These are phyloP conservation scores for Petrocephalus microphthalmus DNA, from an alignment of 2,113 vertebrate genomes.

Conservation along the genomic window DNA sequence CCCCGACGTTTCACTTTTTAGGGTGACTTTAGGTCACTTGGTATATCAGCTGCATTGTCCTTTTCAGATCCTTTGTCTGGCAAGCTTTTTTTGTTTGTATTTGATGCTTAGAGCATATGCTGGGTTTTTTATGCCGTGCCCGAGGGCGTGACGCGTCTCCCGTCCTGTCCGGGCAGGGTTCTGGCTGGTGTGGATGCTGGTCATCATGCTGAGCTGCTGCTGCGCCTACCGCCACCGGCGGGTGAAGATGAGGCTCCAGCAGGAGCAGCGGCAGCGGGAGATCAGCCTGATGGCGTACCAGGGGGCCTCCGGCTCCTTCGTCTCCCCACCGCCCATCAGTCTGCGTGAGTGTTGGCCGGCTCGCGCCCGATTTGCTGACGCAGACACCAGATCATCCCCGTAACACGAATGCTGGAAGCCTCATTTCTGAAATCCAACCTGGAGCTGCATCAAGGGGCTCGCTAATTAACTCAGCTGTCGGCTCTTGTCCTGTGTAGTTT, in stretches of 20 bases:
- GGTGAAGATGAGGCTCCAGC: slow-evolving; percentile 72
- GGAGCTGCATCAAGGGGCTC: background rate
- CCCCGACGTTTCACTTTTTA: background rate
- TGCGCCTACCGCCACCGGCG: slow-evolving; percentile 72
- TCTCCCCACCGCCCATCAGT: slow-evolving; percentile 62
- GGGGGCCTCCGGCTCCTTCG: slow-evolving; percentile 66
- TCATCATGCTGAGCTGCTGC: slow-evolving; percentile 76
- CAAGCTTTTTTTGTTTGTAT: too few species aligned
- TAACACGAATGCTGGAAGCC: background rate
- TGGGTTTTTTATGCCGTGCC: background rate
- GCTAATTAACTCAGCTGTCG: background rate
- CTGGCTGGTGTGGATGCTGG: slow-evolving; percentile 75
- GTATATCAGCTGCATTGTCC: background rate
- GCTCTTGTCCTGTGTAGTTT: background rate
- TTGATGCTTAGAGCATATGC: too few species aligned
- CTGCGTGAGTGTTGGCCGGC: slow-evolving; percentile 54
- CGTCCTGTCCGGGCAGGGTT: slow-evolving; percentile 57
- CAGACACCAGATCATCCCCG: background rate
- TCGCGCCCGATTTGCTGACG: background rate
- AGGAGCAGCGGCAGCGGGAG: slow-evolving; percentile 72
- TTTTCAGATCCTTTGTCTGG: background rate
- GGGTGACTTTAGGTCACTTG: background rate
- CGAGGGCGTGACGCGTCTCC: background rate
- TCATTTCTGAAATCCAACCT: background rate
- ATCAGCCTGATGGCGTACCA: slow-evolving; percentile 78